A percentile compares a stretch with the other conserved stretches of the same genome.
phyloP scores from a whole-genome alignment of 2,888 invertebrate genomes.

The Lamellibrachia columna region DNA sequence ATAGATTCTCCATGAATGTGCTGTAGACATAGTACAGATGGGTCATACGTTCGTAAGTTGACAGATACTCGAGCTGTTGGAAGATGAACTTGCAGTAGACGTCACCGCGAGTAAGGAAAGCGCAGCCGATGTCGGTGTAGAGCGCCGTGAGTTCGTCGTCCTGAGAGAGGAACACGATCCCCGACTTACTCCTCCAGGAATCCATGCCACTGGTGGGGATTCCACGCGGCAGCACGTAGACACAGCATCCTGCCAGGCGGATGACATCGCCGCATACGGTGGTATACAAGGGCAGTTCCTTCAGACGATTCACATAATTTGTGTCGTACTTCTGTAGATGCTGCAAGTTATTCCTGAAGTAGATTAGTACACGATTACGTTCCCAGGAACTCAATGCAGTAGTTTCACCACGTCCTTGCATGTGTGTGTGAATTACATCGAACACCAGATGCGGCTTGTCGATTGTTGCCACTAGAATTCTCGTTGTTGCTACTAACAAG shows the following conservation, averaged over 20 bases:
- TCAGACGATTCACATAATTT: conserved; percentile 27
- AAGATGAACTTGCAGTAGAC: conserved; percentile 45
- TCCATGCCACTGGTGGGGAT: conserved; percentile 42
- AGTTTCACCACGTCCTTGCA: neutral
- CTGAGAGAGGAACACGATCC: conserved; percentile 40
- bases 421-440: conserved; percentile 28
- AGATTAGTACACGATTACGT: conserved; percentile 34
- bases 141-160: conserved; percentile 34
- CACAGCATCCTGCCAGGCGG: conserved; percentile 34
- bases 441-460: conserved; percentile 36
- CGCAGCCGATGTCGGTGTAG: conserved; percentile 40
- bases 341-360: conserved; percentile 35
- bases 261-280: conserved; percentile 40
- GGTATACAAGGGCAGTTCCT: conserved; percentile 36
- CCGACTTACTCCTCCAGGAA: conserved; percentile 41
- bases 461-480: conserved; percentile 35
- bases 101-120: conserved; percentile 35
- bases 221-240: conserved; percentile 39
- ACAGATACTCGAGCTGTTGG: conserved; percentile 44
- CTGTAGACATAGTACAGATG: conserved; percentile 41
- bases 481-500: conserved; percentile 23
- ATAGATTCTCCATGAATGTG: conserved; percentile 30
- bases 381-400: neutral
- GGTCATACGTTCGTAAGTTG: conserved; percentile 35
- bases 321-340: conserved; percentile 27